Evolutionary conservation across 2,888 invertebrate species (phyloP).

Genomic region (Lycia hirtaria): DNA sequence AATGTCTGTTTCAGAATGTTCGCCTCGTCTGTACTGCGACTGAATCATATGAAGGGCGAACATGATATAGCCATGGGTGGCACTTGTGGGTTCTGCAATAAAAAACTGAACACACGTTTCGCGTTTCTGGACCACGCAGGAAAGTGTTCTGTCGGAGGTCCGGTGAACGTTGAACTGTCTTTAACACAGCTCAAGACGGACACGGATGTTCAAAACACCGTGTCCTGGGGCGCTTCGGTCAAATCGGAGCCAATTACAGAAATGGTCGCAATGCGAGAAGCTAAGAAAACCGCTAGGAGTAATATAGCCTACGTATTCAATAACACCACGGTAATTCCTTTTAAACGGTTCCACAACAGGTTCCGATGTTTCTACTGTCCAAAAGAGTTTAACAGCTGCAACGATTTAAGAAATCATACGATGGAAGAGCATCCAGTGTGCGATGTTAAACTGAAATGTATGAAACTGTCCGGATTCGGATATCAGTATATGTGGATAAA

Average conservation of each 20-base stretch:
- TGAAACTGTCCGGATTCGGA: constrained; percentile 61
- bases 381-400: constrained; percentile 64
- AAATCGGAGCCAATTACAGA: constrained; percentile 49
- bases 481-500: constrained; percentile 66
- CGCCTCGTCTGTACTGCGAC: constrained; percentile 54
- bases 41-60: constrained; percentile 66
- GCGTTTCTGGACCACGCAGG: constrained; percentile 64
- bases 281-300: background rate
- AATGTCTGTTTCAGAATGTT: constrained; percentile 68
- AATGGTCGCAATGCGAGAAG: constrained; percentile 45
- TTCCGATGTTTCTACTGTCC: constrained; percentile 76
- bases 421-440: constrained; percentile 64
- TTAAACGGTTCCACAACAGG: constrained; percentile 67
- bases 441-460: constrained; percentile 61
- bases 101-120: constrained; percentile 60
- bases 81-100: constrained; percentile 65
- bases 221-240: background rate
- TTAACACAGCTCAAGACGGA: background rate
- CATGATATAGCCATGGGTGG: constrained; percentile 53
- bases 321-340: constrained; percentile 71
- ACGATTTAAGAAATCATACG: constrained; percentile 66
- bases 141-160: constrained; percentile 48
- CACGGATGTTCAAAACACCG: background rate
- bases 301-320: constrained; percentile 67
- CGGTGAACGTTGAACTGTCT: constrained; percentile 2